A percentile compares a stretch with the other conserved stretches of the same genome.
phyloP scores from a whole-genome alignment of 92 coral and sea anemone genomes.

The Actinostola sp. region DNA sequence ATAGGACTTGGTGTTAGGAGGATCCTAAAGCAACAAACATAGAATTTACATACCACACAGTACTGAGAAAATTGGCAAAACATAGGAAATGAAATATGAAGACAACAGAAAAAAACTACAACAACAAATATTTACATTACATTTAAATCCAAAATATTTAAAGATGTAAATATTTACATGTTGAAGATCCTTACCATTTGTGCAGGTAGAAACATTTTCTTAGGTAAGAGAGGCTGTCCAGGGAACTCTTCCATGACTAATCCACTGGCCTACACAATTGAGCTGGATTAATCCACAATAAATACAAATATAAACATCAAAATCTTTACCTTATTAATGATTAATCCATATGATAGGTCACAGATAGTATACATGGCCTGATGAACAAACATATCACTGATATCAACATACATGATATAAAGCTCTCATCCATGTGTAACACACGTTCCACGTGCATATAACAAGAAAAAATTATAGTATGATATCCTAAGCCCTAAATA shows the following conservation, averaged over 20 bases:
- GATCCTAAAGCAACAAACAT: no score
- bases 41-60: no score
- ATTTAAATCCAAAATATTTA: no score
- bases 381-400: no score
- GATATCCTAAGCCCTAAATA: no score
- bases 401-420: no score
- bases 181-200: conserved; percentile 78
- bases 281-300: neutral
- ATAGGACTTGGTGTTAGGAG: conserved; percentile 74
- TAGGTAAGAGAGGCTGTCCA: conserved; percentile 81
- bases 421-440: no score
- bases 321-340: conserved; percentile 66
- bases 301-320: neutral
- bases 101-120: neutral
- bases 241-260: conserved; percentile 83
- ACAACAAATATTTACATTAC: neutral
- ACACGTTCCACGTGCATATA: no score
- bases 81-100: neutral
- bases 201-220: conserved; percentile 69
- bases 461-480: no score
- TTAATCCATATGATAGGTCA: conserved; percentile 82
- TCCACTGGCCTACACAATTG: conserved; percentile 61
- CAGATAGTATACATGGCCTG: conserved; percentile 90
- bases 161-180: no score
- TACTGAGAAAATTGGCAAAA: no score